Evolutionary conservation across 2,113 vertebrate genomes (phyloP).

Genomic region (Cololabis saira): DNA sequence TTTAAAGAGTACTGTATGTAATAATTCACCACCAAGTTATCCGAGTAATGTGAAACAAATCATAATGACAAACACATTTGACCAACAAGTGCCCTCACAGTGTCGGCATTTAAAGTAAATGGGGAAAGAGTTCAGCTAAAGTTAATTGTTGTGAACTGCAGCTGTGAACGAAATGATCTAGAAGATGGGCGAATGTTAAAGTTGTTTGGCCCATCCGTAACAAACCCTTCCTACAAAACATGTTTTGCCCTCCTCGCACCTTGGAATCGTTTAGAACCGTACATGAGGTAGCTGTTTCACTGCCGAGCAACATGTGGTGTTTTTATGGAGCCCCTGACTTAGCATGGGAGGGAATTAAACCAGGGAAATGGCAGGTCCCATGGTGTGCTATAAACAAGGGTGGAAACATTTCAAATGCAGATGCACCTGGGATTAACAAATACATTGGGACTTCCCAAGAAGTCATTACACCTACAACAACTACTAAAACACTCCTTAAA

Average conservation of each 20-base stretch:
- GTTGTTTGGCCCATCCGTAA: conserved; percentile 10
- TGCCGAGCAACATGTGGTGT: conserved; percentile 76
- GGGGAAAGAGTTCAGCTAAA: no score
- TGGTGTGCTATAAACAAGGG: conserved; percentile 75
- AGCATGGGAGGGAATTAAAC: conserved; percentile 76
- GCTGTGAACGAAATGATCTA: conserved; percentile 4
- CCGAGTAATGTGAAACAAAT: no score
- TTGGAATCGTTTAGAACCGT: conserved; percentile 52
- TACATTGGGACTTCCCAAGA: conserved; percentile 48
- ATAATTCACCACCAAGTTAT: no score
- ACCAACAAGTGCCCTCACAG: no score
- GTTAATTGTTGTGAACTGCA: no score
- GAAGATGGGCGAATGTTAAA: conserved; percentile 9
- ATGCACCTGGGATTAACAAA: conserved; percentile 77
- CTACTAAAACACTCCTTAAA: conserved; percentile 20
- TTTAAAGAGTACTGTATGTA: no score
- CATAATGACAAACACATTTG: no score
- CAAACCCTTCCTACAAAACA: conserved; percentile 31
- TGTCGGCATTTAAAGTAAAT: no score
- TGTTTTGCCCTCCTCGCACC: conserved; percentile 51
- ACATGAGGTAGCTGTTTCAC: conserved; percentile 75
- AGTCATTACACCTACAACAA: conserved; percentile 31
- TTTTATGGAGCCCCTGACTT: conserved; percentile 78
- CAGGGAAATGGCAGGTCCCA: conserved; percentile 79
- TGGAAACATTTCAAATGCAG: conserved; percentile 76